phyloP scores from a whole-genome alignment of 64 coral and sea anemone species.

The Montipora sp. region DNA sequence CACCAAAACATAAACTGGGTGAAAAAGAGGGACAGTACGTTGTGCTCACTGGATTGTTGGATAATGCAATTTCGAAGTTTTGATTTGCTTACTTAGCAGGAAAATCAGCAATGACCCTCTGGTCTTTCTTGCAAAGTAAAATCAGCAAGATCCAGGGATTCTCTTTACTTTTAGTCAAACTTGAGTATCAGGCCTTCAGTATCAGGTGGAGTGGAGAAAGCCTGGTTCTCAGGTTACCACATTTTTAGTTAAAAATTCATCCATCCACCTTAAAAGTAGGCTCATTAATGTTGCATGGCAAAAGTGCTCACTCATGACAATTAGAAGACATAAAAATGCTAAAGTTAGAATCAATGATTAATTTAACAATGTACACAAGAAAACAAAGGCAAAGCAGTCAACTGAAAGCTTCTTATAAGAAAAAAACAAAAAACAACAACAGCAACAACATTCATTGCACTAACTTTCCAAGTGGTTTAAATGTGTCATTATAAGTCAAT shows the following conservation, averaged over 20 bases:
- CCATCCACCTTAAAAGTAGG: background rate
- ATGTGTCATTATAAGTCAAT: slow-evolving; percentile 57
- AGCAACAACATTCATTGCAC: background rate
- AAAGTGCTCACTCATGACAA: background rate
- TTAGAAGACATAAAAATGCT: background rate
- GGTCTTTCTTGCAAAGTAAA: background rate
- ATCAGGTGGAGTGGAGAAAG: background rate
- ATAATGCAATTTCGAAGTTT: background rate
- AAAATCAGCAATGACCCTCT: background rate
- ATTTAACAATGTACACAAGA: background rate
- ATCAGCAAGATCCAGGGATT: background rate
- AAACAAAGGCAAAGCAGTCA: too few relatives aligned
- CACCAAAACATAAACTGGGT: background rate
- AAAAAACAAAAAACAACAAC: too few relatives aligned
- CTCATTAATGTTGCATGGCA: background rate
- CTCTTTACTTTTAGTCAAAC: background rate
- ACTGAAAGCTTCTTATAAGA: too few relatives aligned
- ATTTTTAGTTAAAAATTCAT: too few relatives aligned
- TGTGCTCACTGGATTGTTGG: background rate
- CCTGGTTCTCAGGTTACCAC: background rate
- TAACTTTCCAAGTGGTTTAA: slow-evolving; percentile 50
- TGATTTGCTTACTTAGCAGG: background rate
- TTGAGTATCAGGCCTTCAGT: too few relatives aligned
- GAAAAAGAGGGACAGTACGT: background rate
- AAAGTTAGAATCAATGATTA: background rate